Conservation (phyloP, 2,888 invertebrate genomes). For the Euclidia mi region DNA sequence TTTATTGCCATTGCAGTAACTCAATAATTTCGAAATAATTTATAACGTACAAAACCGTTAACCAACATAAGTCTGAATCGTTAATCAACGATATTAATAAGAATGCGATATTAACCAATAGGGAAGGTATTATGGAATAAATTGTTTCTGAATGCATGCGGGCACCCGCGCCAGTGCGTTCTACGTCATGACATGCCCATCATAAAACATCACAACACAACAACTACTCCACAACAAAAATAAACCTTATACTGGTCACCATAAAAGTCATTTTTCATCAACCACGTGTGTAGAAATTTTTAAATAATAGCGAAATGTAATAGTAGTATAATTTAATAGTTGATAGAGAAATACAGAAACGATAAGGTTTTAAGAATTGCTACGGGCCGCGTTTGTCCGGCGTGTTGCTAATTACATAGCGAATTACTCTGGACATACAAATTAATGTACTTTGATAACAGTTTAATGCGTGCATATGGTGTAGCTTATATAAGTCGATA, state of each 20-base stretch:
- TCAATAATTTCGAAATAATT: conserved; percentile 4
- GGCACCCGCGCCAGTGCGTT: conserved; percentile 79
- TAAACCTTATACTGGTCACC: conserved; percentile 50
- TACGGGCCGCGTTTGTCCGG: conserved; percentile 64
- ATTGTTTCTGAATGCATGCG: conserved; percentile 78
- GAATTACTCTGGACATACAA: conserved; percentile 36
- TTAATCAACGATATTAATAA: conserved; percentile 83
- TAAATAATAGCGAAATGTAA: conserved; percentile 40
- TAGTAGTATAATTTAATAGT: conserved; percentile 72
- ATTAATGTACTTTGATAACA: conserved; percentile 18
- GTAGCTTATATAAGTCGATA: neutral
- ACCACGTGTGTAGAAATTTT: conserved; percentile 15
- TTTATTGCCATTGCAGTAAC: neutral
- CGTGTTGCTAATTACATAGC: conserved; percentile 45
- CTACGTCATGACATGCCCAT: no score
- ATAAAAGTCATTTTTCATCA: conserved; percentile 25
- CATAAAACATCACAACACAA: no score
- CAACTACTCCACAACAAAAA: conserved; percentile 44
- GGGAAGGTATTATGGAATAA: conserved; percentile 83
- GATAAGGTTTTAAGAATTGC: conserved; percentile 69
- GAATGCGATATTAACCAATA: conserved; percentile 84
- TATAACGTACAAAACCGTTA: conserved; percentile 78
- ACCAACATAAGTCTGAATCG: conserved; percentile 73
- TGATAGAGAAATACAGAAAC: conserved; percentile 74
- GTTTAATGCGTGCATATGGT: neutral